These are phyloP conservation scores for Ailurus styani DNA, from an alignment of 2,113 vertebrate species.

Conservation along the genomic window DNA sequence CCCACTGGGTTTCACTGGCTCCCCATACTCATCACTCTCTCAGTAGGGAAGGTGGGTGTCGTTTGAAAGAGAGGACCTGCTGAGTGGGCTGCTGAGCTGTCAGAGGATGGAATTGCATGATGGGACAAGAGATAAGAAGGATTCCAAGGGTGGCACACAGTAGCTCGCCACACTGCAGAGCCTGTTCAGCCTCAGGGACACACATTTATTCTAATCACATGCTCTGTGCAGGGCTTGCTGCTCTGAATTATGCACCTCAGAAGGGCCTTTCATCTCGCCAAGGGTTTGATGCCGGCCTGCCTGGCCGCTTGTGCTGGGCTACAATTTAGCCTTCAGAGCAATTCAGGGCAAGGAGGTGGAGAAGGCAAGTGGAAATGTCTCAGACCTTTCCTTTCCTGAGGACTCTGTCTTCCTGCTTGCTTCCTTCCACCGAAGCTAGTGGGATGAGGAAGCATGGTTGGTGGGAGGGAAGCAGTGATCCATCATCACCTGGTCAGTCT, in stretches of 20 bases:
- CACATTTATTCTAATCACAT: slow-evolving; percentile 57
- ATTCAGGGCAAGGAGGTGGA: not conserved
- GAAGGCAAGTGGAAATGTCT: not conserved
- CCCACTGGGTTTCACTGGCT: not conserved
- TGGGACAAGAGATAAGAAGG: not conserved
- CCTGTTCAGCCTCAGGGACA: slow-evolving; percentile 13
- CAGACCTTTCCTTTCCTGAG: not conserved
- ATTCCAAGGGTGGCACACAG: rapidly evolving
- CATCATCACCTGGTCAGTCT: not conserved
- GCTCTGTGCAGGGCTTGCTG: not conserved
- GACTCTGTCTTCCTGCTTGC: not conserved
- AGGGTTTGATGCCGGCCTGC: slow-evolving; percentile 30
- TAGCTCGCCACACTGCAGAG: not conserved
- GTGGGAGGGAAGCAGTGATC: not conserved
- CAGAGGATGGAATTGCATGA: not conserved
- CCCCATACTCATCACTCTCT: not conserved
- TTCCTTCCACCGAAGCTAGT: not conserved
- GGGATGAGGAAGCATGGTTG: not conserved
- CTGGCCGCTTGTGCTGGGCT: not conserved
- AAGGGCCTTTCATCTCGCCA: slow-evolving; percentile 46
- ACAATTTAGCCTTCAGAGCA: not conserved
- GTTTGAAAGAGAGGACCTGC: not conserved
- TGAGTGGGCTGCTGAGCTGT: not conserved
- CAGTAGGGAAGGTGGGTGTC: not conserved
- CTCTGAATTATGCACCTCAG: slow-evolving; percentile 55